phyloP scores from a whole-genome alignment of 1,140 invertebrate species.

The Leptestheria dahalacensis region DNA sequence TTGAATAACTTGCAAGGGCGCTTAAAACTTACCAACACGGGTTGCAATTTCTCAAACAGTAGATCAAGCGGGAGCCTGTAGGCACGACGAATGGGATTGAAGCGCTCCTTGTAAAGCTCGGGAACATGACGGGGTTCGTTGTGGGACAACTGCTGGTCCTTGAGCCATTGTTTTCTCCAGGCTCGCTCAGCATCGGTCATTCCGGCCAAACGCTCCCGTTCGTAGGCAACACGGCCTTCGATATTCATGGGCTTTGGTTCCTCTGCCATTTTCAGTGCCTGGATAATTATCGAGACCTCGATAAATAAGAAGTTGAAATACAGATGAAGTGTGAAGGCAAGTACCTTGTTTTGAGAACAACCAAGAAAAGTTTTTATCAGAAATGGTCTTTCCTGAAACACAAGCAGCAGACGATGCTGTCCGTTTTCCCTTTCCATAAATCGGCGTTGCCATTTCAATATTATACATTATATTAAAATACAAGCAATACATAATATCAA shows the following conservation, averaged over 20 bases:
- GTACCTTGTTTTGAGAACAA: not conserved
- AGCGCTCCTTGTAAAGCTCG: conserved; percentile 45
- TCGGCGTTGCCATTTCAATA: not conserved
- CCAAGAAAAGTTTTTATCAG: not conserved
- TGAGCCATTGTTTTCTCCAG: conserved; percentile 64
- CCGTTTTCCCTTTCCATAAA: not conserved
- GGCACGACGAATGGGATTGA: conserved; percentile 59
- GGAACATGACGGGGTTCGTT: conserved; percentile 52
- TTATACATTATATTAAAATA: too few species aligned
- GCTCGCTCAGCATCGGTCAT: conserved; percentile 69
- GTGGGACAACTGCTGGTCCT: conserved; percentile 56
- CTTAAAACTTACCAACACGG: conserved; percentile 37
- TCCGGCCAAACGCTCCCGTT: conserved; percentile 59
- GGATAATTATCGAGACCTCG: not conserved
- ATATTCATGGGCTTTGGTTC: conserved; percentile 48
- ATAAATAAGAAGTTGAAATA: not conserved
- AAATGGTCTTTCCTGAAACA: not conserved
- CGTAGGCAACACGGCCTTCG: conserved; percentile 47
- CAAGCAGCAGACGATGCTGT: not conserved
- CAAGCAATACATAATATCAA: too few species aligned
- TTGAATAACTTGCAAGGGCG: conserved; percentile 3
- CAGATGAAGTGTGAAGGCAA: not conserved
- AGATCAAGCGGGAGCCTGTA: conserved; percentile 53
- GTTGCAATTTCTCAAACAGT: conserved; percentile 34
- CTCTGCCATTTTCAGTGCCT: conserved; percentile 14